Percentiles rank a stretch among this genome's conserved stretches.
Conservation (phyloP, 2,888 invertebrate species). For the Drosophila pseudotakahashii region DNA sequence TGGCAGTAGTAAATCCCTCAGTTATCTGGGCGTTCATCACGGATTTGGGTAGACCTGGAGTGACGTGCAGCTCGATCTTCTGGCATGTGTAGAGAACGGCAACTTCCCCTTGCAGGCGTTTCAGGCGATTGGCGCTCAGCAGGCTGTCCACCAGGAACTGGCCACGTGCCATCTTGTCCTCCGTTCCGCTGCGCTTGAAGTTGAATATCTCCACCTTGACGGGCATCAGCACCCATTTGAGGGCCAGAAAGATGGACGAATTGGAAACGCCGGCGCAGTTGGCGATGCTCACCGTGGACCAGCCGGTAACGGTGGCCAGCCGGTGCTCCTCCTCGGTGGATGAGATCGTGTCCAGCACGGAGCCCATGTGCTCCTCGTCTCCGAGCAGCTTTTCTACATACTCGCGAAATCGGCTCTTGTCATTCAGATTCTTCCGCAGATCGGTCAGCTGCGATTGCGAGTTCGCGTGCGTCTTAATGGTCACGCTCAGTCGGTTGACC, state of each 20-base stretch:
- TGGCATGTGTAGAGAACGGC: constrained; percentile 24
- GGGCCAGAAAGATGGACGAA: constrained; percentile 30
- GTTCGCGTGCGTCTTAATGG: constrained; percentile 12
- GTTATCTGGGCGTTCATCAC: not conserved
- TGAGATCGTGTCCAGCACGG: constrained; percentile 33
- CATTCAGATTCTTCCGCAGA: constrained; percentile 16
- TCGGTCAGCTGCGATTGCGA: not conserved
- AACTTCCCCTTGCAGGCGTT: constrained; percentile 23
- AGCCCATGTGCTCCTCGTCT: constrained; percentile 13
- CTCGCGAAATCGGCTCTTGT: not conserved
- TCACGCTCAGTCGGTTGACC: not conserved
- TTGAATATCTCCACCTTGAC: constrained; percentile 29
- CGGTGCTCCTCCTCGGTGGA: not conserved
- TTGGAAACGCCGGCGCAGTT: constrained; percentile 30
- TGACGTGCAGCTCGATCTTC: constrained; percentile 21
- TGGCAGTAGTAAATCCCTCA: not conserved
- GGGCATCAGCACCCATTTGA: constrained; percentile 41
- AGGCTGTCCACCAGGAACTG: constrained; percentile 47
- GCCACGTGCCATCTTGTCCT: not conserved
- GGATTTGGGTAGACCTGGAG: constrained; percentile 9
- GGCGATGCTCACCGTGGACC: constrained; percentile 44
- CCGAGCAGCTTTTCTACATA: constrained; percentile 3
- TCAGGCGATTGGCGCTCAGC: constrained; percentile 49
- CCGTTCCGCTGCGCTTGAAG: constrained; percentile 28
- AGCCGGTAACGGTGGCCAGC: constrained; percentile 39